Evolutionary conservation across 1,140 invertebrate species (phyloP), one percentile per base, ranked within the genome.

Genomic region (Sycobia sp.): DNA sequence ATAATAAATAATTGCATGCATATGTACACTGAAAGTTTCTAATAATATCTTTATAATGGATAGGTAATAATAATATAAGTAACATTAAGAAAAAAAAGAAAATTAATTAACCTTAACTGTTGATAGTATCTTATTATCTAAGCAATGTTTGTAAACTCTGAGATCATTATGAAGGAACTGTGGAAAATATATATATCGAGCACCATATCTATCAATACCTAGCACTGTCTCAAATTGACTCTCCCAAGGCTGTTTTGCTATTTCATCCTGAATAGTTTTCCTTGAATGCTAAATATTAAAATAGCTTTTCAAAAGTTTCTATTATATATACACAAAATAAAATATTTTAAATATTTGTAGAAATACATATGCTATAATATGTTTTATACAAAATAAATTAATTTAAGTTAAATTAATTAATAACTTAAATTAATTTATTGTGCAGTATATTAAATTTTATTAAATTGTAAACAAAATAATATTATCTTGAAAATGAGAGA

Each of bases 131-230:
- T 73, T 73, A 62, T 81, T 82, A 58, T 78, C 73, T 29, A 80
- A 66, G 60, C 66, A 72, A 51, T 86, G 85, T 34, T 76, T 79
- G 66, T 87, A 88, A 55, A 88, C 76, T 25, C 86, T 71, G 4
- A 88, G 66, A 75, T 87, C 84, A 32, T 72, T 83, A 3, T 84
- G 82, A 68, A 85, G 78, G 67, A 86, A 86, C 60, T 86, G 84
- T 41, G 86, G 85, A 69, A 88, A 85, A 69, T 87, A 85, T 62
- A 87, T 75, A 68, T 86, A 88, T 59, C 74, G 78, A 61, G 83
- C 81, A 3, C 86, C 85, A 18, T 85, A 69, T 29, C 80, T 79
- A 71, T 88, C 87, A 0, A 68, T 71, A 4, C 87, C 87, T n/a
- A 87, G 72, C 50, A 78, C 43, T 8, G 73, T 80, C 41, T 80